Base-by-base conservation (phyloP, 2,113 vertebrate genomes). In the Stictonetta naevosa region DNA sequence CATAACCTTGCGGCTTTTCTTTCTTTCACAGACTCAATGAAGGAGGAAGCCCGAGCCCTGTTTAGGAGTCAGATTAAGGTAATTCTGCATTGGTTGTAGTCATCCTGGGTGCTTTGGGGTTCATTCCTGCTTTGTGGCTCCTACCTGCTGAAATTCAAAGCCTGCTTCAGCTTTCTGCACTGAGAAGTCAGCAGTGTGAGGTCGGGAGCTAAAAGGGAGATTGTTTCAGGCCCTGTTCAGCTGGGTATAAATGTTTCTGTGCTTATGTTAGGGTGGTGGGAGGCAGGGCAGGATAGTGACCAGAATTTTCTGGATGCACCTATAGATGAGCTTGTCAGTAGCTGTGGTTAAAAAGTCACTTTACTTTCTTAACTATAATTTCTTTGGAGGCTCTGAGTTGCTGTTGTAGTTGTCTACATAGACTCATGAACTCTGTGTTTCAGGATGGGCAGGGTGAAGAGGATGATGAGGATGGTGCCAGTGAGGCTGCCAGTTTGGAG, bases 401-500 rank as follows among this genome's bases (percentile, higher is more conserved):
- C 59, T 92, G 84, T 82, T 84, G 34, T 63, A 60, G 34, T 48
- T 86, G 68, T 48, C 22, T 67, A 48, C 56, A 80, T 29, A 44
- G 13, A 17, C 91, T 96, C 44, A 95, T 20, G 33, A 59, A 29
- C 66, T 84, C 67, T 58, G 34, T 97, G 48, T 97, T 97, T 96
- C 97, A 99, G 99, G 99, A 99, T 96, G 98, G 99, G 86, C 98
- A 99, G 93, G 99, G 98, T 94, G 98, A 98, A 89, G 98, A 98
- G 86, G 99, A 99, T 69, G 99, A 99, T 80, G 99, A 99, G 90
- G 99, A 99, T 86, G 99, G 97, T 31, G 99, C 98, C 88, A 99
- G 99, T 81, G 99, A 99, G 90, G 99, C 97, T 22, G 99, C 99
- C 56, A 99, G 99, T 97, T 97, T 98, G 80, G 99, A 99, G 87